A percentile compares a stretch with the other conserved stretches of the same genome.
Conservation (phyloP, 2,888 invertebrate species). For the Eledone cirrhosa region DNA sequence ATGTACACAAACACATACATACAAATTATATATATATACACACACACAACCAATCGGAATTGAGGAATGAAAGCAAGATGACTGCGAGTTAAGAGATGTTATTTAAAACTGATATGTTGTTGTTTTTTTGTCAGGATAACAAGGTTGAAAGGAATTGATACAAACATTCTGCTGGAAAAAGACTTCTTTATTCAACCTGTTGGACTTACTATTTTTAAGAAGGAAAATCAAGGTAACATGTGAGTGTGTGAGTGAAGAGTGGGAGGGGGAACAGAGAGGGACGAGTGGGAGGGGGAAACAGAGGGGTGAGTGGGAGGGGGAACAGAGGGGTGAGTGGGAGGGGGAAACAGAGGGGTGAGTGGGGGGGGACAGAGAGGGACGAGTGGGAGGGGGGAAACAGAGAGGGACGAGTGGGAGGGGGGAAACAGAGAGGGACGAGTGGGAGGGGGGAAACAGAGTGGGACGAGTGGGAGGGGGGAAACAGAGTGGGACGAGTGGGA, state of each 20-base stretch:
- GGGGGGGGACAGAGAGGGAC: background rate
- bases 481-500: too few relatives aligned
- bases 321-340: background rate
- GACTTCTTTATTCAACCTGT: conserved; percentile 12
- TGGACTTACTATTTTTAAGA: background rate
- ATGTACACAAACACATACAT: too few relatives aligned
- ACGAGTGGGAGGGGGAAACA: background rate
- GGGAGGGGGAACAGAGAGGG: background rate
- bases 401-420: too few relatives aligned
- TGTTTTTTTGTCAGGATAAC: background rate
- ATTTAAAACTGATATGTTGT: too few relatives aligned
- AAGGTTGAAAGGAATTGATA: background rate
- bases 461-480: background rate
- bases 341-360: too few relatives aligned
- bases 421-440: too few relatives aligned
- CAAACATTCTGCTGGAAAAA: background rate
- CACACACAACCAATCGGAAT: too few relatives aligned
- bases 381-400: too few relatives aligned
- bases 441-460: background rate
- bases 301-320: background rate
- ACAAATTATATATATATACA: too few relatives aligned
- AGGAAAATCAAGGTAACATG: background rate
- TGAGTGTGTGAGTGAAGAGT: background rate
- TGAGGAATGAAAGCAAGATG: too few relatives aligned
- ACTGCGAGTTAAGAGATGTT: too few relatives aligned